phyloP scores from a whole-genome alignment of 2,888 invertebrate species.

The Erannis defoliaria region DNA sequence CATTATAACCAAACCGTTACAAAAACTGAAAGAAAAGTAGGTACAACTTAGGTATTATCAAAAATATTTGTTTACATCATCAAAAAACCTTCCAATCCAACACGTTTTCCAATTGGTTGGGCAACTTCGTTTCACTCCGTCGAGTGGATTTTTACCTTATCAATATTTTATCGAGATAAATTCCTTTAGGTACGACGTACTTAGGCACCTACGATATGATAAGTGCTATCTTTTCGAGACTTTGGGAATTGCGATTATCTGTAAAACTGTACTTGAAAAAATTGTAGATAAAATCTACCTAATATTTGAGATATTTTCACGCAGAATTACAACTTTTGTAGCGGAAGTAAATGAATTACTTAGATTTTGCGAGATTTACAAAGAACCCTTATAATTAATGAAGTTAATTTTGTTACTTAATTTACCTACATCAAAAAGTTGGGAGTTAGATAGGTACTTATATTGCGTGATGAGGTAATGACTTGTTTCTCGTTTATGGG shows the following conservation, averaged over 20 bases:
- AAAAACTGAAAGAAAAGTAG: not conserved
- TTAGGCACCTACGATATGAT: constrained; percentile 7
- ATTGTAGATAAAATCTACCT: not conserved
- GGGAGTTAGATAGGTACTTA: not conserved
- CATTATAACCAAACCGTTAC: not conserved
- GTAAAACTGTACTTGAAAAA: not conserved
- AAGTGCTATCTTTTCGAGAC: constrained; percentile 21
- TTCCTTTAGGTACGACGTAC: constrained; percentile 7
- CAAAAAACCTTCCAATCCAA: constrained; percentile 18
- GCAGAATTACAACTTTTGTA: constrained; percentile 3
- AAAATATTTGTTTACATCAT: constrained; percentile 20
- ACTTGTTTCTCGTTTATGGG: no score
- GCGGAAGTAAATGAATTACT: constrained; percentile 12
- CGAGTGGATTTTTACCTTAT: constrained; percentile 28
- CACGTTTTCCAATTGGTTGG: constrained; percentile 24
- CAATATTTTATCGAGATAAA: constrained; percentile 18
- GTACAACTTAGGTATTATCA: not conserved
- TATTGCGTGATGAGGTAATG: not conserved
- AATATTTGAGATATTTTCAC: constrained; percentile 6
- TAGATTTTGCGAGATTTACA: constrained; percentile 17
- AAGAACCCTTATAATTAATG: constrained; percentile 27
- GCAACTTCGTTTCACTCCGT: constrained; percentile 19
- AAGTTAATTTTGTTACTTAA: constrained; percentile 19
- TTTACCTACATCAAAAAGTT: constrained; percentile 19
- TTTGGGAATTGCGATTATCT: constrained; percentile 9